Conservation (phyloP, 2,113 vertebrate genomes). For the Oxyruncus cristatus region DNA sequence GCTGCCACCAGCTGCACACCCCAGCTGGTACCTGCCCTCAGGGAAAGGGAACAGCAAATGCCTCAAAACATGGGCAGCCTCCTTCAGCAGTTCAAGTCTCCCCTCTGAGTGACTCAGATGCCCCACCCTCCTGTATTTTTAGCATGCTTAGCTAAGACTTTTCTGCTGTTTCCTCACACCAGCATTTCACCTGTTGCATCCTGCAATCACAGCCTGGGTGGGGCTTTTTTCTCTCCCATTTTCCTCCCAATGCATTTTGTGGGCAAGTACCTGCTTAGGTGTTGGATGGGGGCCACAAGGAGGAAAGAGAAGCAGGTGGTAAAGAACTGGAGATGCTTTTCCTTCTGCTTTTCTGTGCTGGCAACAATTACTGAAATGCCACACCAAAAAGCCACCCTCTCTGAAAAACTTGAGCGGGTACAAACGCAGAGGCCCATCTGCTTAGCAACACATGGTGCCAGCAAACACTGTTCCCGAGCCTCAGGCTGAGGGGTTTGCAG, state of each 20-base stretch:
- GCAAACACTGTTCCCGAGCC: slow-evolving; percentile 14
- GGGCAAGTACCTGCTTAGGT: not conserved
- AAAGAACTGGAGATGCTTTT: not conserved
- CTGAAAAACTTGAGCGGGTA: not conserved
- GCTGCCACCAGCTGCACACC: not conserved
- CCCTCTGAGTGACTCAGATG: not conserved
- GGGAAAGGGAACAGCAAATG: not conserved
- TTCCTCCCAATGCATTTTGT: not conserved
- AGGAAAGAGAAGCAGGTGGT: not conserved
- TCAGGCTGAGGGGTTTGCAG: not conserved
- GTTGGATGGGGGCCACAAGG: not conserved
- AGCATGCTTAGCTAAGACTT: not conserved
- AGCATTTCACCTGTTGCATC: not conserved
- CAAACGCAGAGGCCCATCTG: slow-evolving; percentile 46
- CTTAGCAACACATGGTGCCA: slow-evolving; percentile 53
- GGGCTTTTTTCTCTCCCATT: not conserved
- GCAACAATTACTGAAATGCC: slow-evolving; percentile 14
- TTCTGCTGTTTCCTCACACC: not conserved
- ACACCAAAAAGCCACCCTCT: slow-evolving; percentile 33
- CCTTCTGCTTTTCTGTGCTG: not conserved
- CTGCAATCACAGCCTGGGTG: not conserved
- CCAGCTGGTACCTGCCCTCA: not conserved
- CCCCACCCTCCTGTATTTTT: not conserved
- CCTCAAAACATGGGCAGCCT: not conserved
- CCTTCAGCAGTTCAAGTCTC: not conserved